Evolutionary conservation across 2,888 invertebrate genomes (phyloP).

Genomic region (Branchipolynoe longqiensis): DNA sequence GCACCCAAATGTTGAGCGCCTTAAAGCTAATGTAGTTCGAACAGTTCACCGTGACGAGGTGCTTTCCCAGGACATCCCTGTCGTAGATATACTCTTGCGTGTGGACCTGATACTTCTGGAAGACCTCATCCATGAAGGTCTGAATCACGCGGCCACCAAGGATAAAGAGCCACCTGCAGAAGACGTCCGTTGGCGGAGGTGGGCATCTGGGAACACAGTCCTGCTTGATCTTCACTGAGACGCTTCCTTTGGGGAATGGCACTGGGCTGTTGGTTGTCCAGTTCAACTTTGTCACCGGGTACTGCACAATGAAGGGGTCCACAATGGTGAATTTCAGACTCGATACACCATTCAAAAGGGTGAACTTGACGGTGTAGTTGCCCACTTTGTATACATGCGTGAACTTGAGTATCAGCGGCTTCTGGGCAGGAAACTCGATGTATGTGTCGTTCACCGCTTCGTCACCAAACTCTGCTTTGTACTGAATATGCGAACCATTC

Average conservation of each 20-base stretch:
- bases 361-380: neutral
- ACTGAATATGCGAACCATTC: neutral
- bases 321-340: neutral
- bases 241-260: neutral
- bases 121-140: neutral
- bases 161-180: neutral
- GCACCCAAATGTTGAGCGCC: neutral
- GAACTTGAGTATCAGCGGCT: neutral
- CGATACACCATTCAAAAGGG: neutral
- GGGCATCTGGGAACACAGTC: no score
- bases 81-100: neutral
- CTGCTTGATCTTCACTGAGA: neutral
- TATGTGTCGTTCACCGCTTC: neutral
- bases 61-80: neutral
- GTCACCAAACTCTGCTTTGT: neutral
- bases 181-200: neutral
- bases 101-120: neutral
- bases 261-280: neutral
- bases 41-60: neutral
- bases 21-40: neutral
- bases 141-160: neutral
- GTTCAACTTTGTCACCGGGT: no score
- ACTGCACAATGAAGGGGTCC: no score
- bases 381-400: constrained; percentile 7
- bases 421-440: neutral